These are phyloP conservation scores for Xenotilapia flavipinnis DNA, from an alignment of 2,113 vertebrate species.

Conservation along the genomic window DNA sequence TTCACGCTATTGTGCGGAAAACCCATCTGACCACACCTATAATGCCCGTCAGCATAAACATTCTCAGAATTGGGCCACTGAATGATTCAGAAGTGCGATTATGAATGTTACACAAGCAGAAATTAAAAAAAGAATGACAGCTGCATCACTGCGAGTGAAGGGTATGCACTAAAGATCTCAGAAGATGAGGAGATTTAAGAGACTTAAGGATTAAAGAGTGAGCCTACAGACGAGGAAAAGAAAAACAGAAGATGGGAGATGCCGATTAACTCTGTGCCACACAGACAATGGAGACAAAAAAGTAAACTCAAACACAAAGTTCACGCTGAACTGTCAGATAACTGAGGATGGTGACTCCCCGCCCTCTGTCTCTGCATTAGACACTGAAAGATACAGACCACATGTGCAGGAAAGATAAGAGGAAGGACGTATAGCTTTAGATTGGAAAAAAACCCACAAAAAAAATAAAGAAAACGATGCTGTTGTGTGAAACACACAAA, in stretches of 20 bases:
- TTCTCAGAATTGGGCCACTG: background rate
- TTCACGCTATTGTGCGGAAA: background rate
- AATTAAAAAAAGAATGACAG: background rate
- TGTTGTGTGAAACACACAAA: background rate
- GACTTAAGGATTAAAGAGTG: background rate
- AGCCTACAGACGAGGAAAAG: background rate
- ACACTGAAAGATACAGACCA: conserved; percentile 19
- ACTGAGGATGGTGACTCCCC: background rate
- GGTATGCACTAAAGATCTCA: background rate
- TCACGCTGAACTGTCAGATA: background rate
- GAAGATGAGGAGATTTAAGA: background rate
- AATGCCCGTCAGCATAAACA: background rate
- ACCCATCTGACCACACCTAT: background rate
- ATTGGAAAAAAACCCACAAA: rapidly evolving
- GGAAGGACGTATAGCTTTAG: background rate
- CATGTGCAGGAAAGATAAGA: conserved; percentile 47
- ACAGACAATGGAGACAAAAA: background rate
- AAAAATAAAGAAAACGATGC: background rate
- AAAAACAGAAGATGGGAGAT: background rate
- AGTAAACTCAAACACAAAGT: background rate
- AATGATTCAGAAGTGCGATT: background rate
- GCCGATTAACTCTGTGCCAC: background rate
- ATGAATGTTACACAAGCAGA: background rate
- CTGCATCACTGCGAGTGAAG: background rate
- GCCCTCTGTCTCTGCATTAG: conserved; percentile 30